Conservation (phyloP, 2,888 invertebrate genomes). For the Chirona hameri region DNA sequence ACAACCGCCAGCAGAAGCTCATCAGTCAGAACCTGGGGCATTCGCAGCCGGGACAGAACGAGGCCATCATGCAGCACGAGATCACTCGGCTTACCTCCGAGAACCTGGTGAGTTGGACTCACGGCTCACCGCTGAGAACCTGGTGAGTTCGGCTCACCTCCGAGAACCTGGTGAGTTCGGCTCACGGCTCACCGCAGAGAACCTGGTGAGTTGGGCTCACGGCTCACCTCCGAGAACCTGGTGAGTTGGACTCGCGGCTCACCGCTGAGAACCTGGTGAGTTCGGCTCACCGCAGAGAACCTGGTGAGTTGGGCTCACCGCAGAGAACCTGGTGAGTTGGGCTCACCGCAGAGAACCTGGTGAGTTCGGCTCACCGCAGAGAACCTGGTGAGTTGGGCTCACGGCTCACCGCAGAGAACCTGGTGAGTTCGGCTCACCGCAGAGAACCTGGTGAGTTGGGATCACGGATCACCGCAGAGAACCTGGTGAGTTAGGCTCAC, state of each 20-base stretch:
- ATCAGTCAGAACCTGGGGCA: constrained; percentile 49
- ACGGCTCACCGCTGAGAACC: too few relatives aligned
- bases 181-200: too few relatives aligned
- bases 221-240: constrained; percentile 75
- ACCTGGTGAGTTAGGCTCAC: constrained; percentile 56
- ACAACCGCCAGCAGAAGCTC: constrained; percentile 75
- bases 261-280: too few relatives aligned
- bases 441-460: constrained; percentile 65
- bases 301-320: too few relatives aligned
- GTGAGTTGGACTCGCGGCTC: too few relatives aligned
- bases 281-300: too few relatives aligned
- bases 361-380: constrained; percentile 73
- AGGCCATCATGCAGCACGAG: constrained; percentile 82
- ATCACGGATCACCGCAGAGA: too few relatives aligned
- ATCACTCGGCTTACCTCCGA: constrained; percentile 76
- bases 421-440: constrained; percentile 59
- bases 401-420: too few relatives aligned
- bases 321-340: too few relatives aligned
- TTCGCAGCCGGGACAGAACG: constrained; percentile 55
- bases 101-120: constrained; percentile 59
- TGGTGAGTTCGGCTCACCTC: constrained; percentile 59
- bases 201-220: constrained; percentile 56
- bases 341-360: too few relatives aligned
- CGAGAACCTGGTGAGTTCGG: constrained; percentile 65
- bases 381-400: constrained; percentile 59